phyloP scores from a whole-genome alignment of 2,888 invertebrate genomes.

The Clistopyga incitator region DNA sequence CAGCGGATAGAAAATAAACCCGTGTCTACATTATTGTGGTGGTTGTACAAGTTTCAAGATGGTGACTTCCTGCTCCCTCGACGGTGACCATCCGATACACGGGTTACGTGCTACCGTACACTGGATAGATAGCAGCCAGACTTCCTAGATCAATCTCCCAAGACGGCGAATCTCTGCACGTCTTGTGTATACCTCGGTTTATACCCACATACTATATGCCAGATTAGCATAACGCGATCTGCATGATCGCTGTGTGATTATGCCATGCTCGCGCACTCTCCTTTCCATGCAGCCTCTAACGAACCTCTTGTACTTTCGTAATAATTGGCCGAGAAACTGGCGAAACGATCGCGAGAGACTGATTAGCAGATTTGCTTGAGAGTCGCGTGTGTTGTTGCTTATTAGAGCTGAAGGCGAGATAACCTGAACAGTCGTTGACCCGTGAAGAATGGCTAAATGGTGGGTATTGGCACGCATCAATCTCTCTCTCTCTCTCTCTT shows the following conservation, averaged over 20 bases:
- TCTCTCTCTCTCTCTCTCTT: not conserved
- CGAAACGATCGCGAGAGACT: constrained; percentile 44
- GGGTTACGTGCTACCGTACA: constrained; percentile 40
- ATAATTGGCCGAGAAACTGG: constrained; percentile 43
- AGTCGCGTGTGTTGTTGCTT: constrained; percentile 3
- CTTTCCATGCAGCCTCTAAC: constrained; percentile 41
- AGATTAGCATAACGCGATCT: constrained; percentile 66
- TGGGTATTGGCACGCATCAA: not conserved
- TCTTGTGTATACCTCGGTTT: constrained; percentile 28
- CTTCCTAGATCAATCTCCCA: constrained; percentile 63
- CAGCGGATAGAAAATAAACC: constrained; percentile 37
- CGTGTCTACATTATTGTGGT: constrained; percentile 26
- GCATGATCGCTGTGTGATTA: constrained; percentile 52
- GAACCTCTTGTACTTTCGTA: constrained; percentile 51
- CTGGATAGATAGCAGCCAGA: constrained; percentile 60
- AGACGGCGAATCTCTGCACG: constrained; percentile 51
- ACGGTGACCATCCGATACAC: constrained; percentile 54
- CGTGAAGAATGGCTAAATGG: not conserved
- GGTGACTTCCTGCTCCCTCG: constrained; percentile 57
- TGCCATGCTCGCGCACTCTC: constrained; percentile 25
- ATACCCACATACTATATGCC: not conserved
- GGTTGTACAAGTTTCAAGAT: constrained; percentile 29
- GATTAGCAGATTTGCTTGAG: constrained; percentile 39
- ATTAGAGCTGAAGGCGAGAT: constrained; percentile 19
- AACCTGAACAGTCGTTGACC: not conserved